A percentile compares a stretch with the other conserved stretches of the same genome.
phyloP scores from a whole-genome alignment of 2,888 invertebrate species.

The Amphimallon solstitiale region DNA sequence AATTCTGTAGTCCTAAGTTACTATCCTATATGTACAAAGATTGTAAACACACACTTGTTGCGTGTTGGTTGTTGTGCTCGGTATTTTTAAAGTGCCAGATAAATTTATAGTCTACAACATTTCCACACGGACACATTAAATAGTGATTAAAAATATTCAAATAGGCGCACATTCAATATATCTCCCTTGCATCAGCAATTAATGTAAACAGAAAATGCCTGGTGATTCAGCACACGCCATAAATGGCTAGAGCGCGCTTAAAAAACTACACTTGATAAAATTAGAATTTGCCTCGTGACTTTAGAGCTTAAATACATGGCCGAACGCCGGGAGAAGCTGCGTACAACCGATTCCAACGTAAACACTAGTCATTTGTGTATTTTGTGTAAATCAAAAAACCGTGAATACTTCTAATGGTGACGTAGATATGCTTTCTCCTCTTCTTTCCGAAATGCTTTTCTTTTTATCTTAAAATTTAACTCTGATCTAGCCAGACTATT shows the following conservation, averaged over 20 bases:
- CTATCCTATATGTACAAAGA: neutral
- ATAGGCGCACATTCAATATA: neutral
- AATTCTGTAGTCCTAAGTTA: neutral
- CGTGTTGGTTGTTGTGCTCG: neutral
- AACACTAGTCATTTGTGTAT: no score
- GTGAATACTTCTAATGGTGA: no score
- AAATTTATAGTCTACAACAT: neutral
- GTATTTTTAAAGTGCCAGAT: neutral
- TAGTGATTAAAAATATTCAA: neutral
- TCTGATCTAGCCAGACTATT: no score
- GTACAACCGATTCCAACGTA: no score
- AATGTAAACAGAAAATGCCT: constrained; percentile 15
- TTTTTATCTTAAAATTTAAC: no score
- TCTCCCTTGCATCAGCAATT: constrained; percentile 4
- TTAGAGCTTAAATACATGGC: constrained; percentile 1
- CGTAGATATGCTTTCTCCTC: no score
- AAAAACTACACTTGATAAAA: constrained; percentile 29
- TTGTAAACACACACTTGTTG: constrained; percentile 9
- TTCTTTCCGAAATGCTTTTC: no score
- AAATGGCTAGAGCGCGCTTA: constrained; percentile 23
- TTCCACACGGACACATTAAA: neutral
- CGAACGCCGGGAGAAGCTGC: no score
- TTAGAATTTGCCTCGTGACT: constrained; percentile 31
- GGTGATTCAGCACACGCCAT: constrained; percentile 26
- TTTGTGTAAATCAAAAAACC: no score